Percentiles rank a stretch among this genome's conserved stretches.
Conservation (phyloP, 2,888 invertebrate species). For the Lasioglossum morio region DNA sequence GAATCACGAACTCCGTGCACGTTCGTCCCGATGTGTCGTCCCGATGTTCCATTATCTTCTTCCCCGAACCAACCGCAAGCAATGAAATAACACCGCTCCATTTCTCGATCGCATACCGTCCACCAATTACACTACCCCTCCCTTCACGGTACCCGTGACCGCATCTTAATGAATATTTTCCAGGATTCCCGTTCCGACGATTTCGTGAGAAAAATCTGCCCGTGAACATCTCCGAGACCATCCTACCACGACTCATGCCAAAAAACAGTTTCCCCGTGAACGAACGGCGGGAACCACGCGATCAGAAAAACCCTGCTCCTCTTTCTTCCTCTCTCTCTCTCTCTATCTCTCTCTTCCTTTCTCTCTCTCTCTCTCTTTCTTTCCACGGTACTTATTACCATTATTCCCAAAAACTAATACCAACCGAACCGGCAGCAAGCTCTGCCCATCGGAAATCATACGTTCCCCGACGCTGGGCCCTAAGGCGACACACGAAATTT, state of each 20-base stretch:
- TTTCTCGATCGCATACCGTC: conserved; percentile 45
- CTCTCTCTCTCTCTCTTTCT: neutral
- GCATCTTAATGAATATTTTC: conserved; percentile 47
- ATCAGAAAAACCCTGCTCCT: neutral
- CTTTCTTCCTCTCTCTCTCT: neutral
- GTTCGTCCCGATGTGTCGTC: conserved; percentile 55
- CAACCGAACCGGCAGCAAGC: neutral
- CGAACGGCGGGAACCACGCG: neutral
- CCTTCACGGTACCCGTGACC: neutral
- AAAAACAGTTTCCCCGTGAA: conserved; percentile 1
- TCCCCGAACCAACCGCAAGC: conserved; percentile 54
- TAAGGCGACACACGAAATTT: neutral
- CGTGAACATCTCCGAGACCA: neutral
- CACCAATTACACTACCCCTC: conserved; percentile 40
- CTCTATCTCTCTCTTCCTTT: neutral
- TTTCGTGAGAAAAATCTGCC: conserved; percentile 25
- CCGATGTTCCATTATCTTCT: conserved; percentile 57
- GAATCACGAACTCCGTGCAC: conserved; percentile 54
- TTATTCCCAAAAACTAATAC: conserved; percentile 4
- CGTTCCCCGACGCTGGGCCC: neutral
- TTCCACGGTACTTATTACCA: conserved; percentile 1
- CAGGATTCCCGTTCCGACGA: neutral
- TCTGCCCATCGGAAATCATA: conserved; percentile 10
- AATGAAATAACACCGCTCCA: conserved; percentile 45
- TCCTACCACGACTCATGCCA: neutral